Evolutionary conservation across 2,113 vertebrate species (phyloP), one percentile per base, ranked within the genome.

Genomic region (Gadus macrocephalus): DNA sequence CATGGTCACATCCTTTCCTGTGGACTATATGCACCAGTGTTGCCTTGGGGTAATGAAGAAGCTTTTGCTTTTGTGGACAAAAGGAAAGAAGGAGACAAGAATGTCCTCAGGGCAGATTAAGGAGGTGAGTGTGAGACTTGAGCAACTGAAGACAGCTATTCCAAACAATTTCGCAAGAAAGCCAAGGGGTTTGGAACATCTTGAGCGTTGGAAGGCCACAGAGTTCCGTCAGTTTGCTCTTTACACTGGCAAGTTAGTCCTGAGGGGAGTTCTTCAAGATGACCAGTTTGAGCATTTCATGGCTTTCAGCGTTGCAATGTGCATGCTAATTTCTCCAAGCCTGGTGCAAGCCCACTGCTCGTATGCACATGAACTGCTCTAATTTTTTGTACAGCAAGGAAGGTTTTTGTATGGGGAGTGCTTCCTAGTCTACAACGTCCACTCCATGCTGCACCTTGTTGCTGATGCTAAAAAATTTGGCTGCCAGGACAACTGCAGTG

Each of bases 231-330:
- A 78, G 60, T 74, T 76, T 20, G 56, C 64, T 25, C 69, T 71
- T 8, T 78, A 74, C 61, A 78, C 68, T 19, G 77, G 72, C 15
- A 79, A 75, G 62, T 53, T 68, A 35, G 31, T 76, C 3, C 31
- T 68, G 27, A 55, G 55, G 62, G 69, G 66, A 60, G 62, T 74
- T 67, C 38, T 75, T 7, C 53, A 49, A 42, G 53, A 72, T 31
- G 31, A 31, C 22, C 53, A 71, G 11, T 75, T 71, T 35, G 27
- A 20, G 5, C 60, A 78, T 55, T 74, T 75, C 28, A 53, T 74
- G 72, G 59, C 42, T 15, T 78, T 78, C 49, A 77, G 64, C 53
- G 49, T 78, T 8, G 71, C 56, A 22, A 67, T 78, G 76, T 67
- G 63, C 49, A 71, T 74, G 6, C 28, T 70, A 15, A 35, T 70